A percentile compares a stretch with the other conserved stretches of the same genome.
These are phyloP conservation scores for Ctenicera cuprea DNA, from an alignment of 2,888 invertebrate species.

Conservation along the genomic window DNA sequence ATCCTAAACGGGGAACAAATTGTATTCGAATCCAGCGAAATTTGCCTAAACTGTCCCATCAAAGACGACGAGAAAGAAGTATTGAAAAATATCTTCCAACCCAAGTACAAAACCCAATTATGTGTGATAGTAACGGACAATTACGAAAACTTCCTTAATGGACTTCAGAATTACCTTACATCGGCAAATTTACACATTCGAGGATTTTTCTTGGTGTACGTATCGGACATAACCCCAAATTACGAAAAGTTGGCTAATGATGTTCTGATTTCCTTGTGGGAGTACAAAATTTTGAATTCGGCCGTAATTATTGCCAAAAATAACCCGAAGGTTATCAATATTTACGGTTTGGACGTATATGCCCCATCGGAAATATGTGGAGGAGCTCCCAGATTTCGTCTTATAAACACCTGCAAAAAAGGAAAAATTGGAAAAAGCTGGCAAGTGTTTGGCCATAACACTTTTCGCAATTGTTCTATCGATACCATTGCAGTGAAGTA, in stretches of 20 bases:
- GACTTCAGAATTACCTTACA: slow-evolving; percentile 25
- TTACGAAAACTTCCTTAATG: slow-evolving; percentile 37
- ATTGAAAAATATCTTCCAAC: slow-evolving; percentile 42
- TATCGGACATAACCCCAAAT: slow-evolving; percentile 21
- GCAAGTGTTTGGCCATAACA: slow-evolving; percentile 33
- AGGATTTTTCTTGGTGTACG: slow-evolving; percentile 49
- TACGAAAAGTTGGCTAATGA: slow-evolving; percentile 34
- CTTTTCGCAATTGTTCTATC: slow-evolving; percentile 56
- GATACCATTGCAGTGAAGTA: slow-evolving; percentile 56
- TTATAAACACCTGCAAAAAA: slow-evolving; percentile 49
- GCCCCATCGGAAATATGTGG: slow-evolving; percentile 44
- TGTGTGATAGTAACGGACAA: slow-evolving; percentile 53
- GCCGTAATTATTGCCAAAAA: slow-evolving; percentile 50
- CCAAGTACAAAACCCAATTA: slow-evolving; percentile 39
- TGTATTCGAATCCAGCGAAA: slow-evolving; percentile 39
- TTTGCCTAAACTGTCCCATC: slow-evolving; percentile 35
- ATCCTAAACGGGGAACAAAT: slow-evolving; percentile 29
- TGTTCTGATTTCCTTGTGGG: slow-evolving; percentile 51
- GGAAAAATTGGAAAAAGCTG: slow-evolving; percentile 43
- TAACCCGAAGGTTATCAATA: slow-evolving; percentile 39
- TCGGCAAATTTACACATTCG: slow-evolving; percentile 46
- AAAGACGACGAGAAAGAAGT: slow-evolving; percentile 5
- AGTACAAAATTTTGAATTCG: slow-evolving; percentile 49
- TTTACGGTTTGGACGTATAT: slow-evolving; percentile 53
- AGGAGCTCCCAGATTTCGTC: slow-evolving; percentile 35